Evolutionary conservation across 2,113 vertebrate species (phyloP).

Genomic region (Peromyscus maniculatus): DNA sequence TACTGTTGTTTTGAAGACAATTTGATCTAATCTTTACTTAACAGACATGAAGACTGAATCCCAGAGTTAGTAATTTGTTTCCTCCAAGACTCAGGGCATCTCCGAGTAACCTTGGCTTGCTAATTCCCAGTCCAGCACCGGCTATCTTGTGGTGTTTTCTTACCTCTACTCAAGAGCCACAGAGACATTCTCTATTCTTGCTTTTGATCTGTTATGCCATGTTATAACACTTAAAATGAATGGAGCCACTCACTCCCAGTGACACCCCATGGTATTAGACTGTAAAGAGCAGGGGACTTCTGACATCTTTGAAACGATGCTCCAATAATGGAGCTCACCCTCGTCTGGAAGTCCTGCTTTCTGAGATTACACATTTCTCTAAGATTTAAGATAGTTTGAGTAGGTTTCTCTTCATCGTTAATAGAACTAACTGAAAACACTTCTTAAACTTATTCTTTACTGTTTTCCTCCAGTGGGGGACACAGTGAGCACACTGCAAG

Average conservation of each 20-base stretch:
- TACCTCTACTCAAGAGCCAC: background rate
- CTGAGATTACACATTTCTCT: background rate
- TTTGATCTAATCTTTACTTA: slow-evolving; percentile 39
- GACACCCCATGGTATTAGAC: background rate
- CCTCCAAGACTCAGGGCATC: background rate
- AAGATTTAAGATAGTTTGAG: background rate
- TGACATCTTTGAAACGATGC: background rate
- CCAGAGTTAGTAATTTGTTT: slow-evolving; percentile 7
- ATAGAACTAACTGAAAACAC: background rate
- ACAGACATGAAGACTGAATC: background rate
- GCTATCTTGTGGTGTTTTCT: slow-evolving; percentile 32
- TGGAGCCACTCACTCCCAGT: background rate
- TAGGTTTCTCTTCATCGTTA: background rate
- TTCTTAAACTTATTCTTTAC: background rate
- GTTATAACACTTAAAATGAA: background rate
- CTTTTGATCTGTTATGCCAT: background rate
- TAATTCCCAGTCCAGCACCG: background rate
- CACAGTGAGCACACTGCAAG: background rate
- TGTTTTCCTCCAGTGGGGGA: background rate
- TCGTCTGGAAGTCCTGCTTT: background rate
- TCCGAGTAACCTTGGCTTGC: slow-evolving; percentile 46
- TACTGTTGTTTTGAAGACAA: background rate
- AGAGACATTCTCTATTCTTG: background rate
- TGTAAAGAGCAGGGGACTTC: background rate
- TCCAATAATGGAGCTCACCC: background rate